Percentiles rank a stretch among this genome's conserved stretches.
Evolutionary conservation across 1,140 invertebrate species (phyloP).

Genomic region (Lordiphosa stackelbergi): DNA sequence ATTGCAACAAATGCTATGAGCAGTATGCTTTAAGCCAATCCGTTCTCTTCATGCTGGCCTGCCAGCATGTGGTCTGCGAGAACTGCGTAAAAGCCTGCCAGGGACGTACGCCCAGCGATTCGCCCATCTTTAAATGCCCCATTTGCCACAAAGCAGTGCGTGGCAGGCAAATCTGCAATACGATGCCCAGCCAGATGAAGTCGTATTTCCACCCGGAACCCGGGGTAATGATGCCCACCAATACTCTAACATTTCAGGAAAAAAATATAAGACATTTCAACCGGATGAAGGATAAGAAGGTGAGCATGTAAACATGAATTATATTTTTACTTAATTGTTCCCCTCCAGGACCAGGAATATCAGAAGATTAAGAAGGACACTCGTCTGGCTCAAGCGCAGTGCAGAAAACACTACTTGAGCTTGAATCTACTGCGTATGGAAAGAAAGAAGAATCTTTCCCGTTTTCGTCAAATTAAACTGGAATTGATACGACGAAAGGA

Average conservation of each 20-base stretch:
- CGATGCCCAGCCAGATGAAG: conserved; percentile 44
- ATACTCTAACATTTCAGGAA: conserved; percentile 34
- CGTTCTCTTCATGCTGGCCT: conserved; percentile 49
- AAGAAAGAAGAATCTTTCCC: no score
- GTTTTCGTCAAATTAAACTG: no score
- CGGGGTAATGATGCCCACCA: conserved; percentile 19
- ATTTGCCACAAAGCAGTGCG: conserved; percentile 39
- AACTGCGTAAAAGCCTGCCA: conserved; percentile 34
- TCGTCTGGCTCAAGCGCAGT: no score
- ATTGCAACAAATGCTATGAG: conserved; percentile 56
- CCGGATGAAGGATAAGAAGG: conserved; percentile 26
- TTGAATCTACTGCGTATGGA: no score
- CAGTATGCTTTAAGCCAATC: conserved; percentile 16
- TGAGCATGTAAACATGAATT: background rate
- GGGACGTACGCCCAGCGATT: conserved; percentile 38
- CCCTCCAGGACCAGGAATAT: no score
- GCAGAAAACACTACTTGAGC: no score
- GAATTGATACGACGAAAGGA: no score
- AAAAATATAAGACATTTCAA: conserved; percentile 30
- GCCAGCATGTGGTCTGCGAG: conserved; percentile 49
- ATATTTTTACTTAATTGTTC: no score
- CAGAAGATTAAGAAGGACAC: no score
- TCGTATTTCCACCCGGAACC: conserved; percentile 56
- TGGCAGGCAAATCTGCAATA: conserved; percentile 45
- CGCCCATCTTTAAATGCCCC: conserved; percentile 36